These are phyloP conservation scores for Phlogophora meticulosa DNA, from an alignment of 2,888 invertebrate species.

Conservation along the genomic window DNA sequence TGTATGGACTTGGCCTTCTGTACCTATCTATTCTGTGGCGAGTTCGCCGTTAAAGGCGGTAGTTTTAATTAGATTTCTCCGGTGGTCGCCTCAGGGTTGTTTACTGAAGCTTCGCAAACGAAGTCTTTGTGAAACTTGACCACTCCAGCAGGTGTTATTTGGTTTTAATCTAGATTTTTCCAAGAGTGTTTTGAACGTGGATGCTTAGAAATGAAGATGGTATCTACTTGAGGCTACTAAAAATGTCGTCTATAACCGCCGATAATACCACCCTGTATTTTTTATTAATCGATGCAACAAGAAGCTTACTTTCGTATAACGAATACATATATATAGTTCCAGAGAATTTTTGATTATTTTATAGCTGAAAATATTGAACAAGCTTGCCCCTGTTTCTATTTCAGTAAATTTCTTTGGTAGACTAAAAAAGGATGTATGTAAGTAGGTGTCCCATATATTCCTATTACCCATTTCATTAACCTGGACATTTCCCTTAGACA, in stretches of 20 bases:
- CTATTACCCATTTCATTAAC: conserved; percentile 33
- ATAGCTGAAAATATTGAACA: too few relatives aligned
- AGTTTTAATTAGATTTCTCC: conserved; percentile 71
- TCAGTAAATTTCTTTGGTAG: neutral
- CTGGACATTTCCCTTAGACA: conserved; percentile 21
- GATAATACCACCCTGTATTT: too few relatives aligned
- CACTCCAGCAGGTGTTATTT: conserved; percentile 51
- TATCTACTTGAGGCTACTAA: neutral
- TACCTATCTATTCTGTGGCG: conserved; percentile 1
- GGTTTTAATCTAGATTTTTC: conserved; percentile 47
- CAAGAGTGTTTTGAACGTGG: neutral
- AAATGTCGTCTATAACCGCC: neutral
- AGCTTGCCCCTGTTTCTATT: neutral
- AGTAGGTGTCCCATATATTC: neutral
- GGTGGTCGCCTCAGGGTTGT: conserved; percentile 54
- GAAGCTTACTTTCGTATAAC: too few relatives aligned
- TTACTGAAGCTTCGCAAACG: conserved; percentile 51
- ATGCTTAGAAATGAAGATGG: neutral
- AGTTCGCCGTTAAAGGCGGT: conserved; percentile 36
- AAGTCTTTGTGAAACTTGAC: conserved; percentile 58
- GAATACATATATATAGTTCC: too few relatives aligned
- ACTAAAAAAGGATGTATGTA: neutral
- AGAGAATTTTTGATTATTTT: neutral
- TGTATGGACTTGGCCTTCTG: conserved; percentile 15
- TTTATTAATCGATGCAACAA: too few relatives aligned